Evolutionary conservation across 64 coral and sea anemone genomes (phyloP).

Genomic region (Porites australiensis): DNA sequence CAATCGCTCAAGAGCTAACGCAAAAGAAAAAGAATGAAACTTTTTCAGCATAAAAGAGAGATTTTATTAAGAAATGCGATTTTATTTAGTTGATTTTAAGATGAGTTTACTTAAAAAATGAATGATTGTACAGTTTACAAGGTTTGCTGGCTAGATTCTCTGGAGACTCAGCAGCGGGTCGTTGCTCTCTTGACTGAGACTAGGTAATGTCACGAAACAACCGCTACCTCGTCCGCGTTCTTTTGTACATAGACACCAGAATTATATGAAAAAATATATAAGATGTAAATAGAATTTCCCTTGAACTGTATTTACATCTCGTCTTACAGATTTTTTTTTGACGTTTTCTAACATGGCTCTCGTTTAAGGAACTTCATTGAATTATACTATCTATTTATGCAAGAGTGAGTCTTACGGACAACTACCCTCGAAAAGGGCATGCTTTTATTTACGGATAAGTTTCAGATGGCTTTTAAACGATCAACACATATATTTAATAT

Average conservation of each 20-base stretch:
- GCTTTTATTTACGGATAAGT: constrained; percentile 51
- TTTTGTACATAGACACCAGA: constrained; percentile 43
- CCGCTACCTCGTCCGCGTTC: neutral
- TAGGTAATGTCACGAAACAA: constrained; percentile 32
- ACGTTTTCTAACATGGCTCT: constrained; percentile 13
- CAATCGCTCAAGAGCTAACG: constrained; percentile 11
- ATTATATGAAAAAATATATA: constrained; percentile 23
- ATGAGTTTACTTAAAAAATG: constrained; percentile 47
- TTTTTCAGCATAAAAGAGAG: constrained; percentile 35
- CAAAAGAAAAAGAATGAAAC: neutral
- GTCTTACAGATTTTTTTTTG: neutral
- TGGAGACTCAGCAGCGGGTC: constrained; percentile 21
- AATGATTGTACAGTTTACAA: constrained; percentile 34
- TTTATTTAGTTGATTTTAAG: constrained; percentile 39
- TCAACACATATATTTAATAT: constrained; percentile 54
- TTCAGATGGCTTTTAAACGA: constrained; percentile 41
- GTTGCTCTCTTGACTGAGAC: constrained; percentile 13
- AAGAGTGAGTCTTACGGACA: constrained; percentile 19
- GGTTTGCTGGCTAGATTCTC: neutral
- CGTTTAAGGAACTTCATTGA: neutral
- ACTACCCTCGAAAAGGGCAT: neutral
- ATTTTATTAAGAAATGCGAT: constrained; percentile 49
- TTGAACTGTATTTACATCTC: constrained; percentile 16
- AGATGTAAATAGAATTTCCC: constrained; percentile 47
- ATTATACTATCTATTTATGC: constrained; percentile 25